phyloP scores from a whole-genome alignment of 2,888 invertebrate genomes.

The Blastobasis adustella region DNA sequence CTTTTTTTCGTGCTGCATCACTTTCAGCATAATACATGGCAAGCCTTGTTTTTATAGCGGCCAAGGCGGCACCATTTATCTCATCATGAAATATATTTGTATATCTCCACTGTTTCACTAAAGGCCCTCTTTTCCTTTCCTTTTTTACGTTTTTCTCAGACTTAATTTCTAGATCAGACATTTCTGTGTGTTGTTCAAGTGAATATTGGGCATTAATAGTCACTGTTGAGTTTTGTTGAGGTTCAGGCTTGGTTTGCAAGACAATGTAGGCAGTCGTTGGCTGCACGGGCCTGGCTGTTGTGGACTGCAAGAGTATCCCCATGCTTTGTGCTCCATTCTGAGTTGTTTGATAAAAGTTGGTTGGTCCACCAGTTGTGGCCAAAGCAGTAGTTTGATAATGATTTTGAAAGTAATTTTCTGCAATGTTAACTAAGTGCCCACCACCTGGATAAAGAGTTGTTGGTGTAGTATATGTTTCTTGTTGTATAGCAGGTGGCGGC shows the following conservation, averaged over 20 bases:
- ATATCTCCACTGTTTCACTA: slow-evolving; percentile 74
- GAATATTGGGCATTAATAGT: slow-evolving; percentile 24
- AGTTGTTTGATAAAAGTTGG: slow-evolving; percentile 59
- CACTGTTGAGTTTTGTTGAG: slow-evolving; percentile 43
- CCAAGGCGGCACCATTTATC: slow-evolving; percentile 67
- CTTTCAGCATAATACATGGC: slow-evolving; percentile 70
- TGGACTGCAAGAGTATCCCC: slow-evolving; percentile 59
- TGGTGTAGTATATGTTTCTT: slow-evolving; percentile 50
- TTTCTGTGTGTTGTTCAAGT: slow-evolving; percentile 6
- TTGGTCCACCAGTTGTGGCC: slow-evolving; percentile 39
- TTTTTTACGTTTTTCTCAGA: slow-evolving; percentile 52
- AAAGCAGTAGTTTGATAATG: slow-evolving; percentile 59
- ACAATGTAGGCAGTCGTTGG: slow-evolving; percentile 60
- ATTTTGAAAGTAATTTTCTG: slow-evolving; percentile 69
- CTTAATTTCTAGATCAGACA: slow-evolving; percentile 20
- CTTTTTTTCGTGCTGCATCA: slow-evolving; percentile 66
- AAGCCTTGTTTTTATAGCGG: slow-evolving; percentile 69
- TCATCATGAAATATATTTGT: slow-evolving; percentile 74
- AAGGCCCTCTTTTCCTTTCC: slow-evolving; percentile 58
- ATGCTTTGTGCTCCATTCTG: slow-evolving; percentile 57
- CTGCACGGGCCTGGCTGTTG: slow-evolving; percentile 49
- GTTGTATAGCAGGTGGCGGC: slow-evolving; percentile 29
- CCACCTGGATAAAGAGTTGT: slow-evolving; percentile 51
- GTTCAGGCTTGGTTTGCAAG: slow-evolving; percentile 58
- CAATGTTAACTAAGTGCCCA: slow-evolving; percentile 64